phyloP scores from a whole-genome alignment of 2,797 vertebrate genomes.

The Clamator glandarius region DNA sequence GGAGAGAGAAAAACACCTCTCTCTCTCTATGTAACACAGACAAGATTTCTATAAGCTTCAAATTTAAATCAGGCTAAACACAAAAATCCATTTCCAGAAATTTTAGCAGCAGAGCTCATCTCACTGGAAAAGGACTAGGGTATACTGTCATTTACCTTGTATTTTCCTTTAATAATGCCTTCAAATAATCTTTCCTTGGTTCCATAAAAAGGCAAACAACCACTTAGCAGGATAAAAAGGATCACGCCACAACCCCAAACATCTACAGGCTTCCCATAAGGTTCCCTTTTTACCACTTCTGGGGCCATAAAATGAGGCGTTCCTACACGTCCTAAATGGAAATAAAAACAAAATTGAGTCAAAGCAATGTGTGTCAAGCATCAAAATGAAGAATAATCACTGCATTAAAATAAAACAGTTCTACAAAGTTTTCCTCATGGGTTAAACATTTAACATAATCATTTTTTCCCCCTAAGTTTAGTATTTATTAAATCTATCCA shows the following conservation, averaged over 20 bases:
- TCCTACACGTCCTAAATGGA: constrained; percentile 89
- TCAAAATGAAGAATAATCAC: background rate
- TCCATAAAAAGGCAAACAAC: constrained; percentile 98
- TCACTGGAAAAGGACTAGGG: constrained; percentile 7
- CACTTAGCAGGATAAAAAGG: constrained; percentile 96
- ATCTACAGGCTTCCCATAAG: constrained; percentile 97
- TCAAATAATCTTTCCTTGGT: constrained; percentile 98
- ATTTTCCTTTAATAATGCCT: constrained; percentile 97
- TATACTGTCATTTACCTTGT: constrained; percentile 85
- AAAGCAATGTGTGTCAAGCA: background rate
- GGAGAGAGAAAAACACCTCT: background rate
- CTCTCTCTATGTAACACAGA: background rate
- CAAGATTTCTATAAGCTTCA: background rate
- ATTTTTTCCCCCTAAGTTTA: background rate
- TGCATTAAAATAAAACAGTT: background rate
- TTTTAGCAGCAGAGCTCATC: background rate
- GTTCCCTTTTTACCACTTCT: constrained; percentile 97
- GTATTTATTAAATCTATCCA: background rate
- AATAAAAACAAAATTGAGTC: constrained; percentile 45
- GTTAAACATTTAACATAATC: background rate
- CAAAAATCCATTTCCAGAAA: constrained; percentile 2
- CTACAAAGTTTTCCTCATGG: background rate
- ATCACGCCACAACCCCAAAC: constrained; percentile 99
- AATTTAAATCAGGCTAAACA: constrained; percentile 7
- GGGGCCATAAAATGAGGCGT: constrained; percentile 99